Evolutionary conservation across 2,113 vertebrate genomes (phyloP), one percentile per base, ranked within the genome.

Genomic region (Herpetotheres cachinnans): DNA sequence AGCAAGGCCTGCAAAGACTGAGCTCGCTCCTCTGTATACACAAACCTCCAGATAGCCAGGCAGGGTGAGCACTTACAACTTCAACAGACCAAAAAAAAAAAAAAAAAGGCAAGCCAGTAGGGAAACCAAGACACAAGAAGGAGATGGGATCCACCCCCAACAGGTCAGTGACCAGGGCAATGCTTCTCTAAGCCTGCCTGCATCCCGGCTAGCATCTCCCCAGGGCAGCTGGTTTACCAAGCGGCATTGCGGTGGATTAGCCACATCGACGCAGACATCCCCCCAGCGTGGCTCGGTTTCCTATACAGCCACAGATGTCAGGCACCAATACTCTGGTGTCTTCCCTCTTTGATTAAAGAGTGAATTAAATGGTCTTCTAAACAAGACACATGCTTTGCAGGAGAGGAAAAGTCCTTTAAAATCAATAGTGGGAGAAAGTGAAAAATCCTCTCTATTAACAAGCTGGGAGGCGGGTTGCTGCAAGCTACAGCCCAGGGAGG

Each of bases 311-410:
- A 78, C 81, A 63, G 77, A 36, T 84, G 47, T 73, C 89, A 94
- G 36, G 30, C 42, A 47, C 29, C 63, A n/a, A 42, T 19, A 65
- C 24, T 32, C 58, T 29, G n/a, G 16, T 61, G 74, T 73, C 36
- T 65, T 65, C 52, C 36, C 26, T 85, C 78, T 81, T 76, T 77
- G 73, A 96, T 91, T 77, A 90, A 78, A 50, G 44, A 72, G 25
- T 16, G 32, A 94, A 88, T 97, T 93, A 97, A 96, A 90, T 21
- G 87, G 36, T 56, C 30, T 80, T 56, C 58, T 90, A 59, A 93
- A 86, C 26, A 81, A 91, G 52, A 91, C 52, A 49, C 34, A 21
- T 1, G 20, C 56, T 67, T n/a, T 56, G 49, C 73, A 93, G 52
- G 47, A 44, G 50, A 82, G 14, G 59, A 78, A 46, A 55, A 81